Conservation (phyloP, 2,113 vertebrate species). For the Petroica traversi region DNA sequence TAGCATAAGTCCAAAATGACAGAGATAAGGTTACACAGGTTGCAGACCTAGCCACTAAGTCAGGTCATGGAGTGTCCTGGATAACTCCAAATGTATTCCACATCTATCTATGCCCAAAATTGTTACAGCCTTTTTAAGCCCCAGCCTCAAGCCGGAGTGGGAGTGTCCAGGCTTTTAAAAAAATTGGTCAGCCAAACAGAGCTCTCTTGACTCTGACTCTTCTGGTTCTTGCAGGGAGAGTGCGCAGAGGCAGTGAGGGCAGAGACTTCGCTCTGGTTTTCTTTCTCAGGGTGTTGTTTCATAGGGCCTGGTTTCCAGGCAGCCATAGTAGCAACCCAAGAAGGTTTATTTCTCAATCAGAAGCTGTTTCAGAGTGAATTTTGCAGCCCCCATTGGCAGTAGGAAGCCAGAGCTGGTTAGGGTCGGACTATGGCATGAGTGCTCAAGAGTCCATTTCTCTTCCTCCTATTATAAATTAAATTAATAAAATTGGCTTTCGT, state of each 20-base stretch:
- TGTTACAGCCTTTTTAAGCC: neutral
- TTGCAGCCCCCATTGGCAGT: neutral
- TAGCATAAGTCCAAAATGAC: neutral
- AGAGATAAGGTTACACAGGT: neutral
- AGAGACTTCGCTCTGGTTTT: neutral
- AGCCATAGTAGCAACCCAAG: neutral
- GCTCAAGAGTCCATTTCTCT: neutral
- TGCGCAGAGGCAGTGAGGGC: accelerated
- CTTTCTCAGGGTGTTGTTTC: neutral
- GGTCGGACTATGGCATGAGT: accelerated
- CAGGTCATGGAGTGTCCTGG: neutral
- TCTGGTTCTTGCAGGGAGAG: neutral
- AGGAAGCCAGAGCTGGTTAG: accelerated
- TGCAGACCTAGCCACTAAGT: neutral
- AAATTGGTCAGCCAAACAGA: no score
- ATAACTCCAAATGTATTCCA: neutral
- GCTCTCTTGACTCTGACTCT: neutral
- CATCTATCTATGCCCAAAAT: neutral
- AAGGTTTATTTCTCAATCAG: neutral
- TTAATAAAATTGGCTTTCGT: no score
- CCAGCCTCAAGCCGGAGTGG: neutral
- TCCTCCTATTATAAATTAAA: no score
- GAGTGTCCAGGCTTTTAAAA: neutral
- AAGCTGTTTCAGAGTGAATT: neutral
- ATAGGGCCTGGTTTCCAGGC: neutral